Base-by-base conservation (phyloP, 2,113 vertebrate genomes). In the Antennarius striatus region DNA sequence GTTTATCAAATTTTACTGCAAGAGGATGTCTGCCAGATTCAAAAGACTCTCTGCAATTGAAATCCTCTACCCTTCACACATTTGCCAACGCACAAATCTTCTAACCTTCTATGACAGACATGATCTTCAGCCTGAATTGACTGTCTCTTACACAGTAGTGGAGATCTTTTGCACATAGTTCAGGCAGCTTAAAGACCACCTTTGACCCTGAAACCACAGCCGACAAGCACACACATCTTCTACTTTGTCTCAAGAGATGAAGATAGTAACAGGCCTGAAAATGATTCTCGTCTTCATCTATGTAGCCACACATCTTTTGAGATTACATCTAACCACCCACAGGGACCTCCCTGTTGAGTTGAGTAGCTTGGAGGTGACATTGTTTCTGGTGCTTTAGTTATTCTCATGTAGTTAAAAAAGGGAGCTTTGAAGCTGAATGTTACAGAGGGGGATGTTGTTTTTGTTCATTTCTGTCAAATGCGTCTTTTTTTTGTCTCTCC, bases 111-210 rank as follows among this genome's bases (percentile, higher is more conserved):
- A 47, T 52, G 16, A 56, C 16, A 49, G 50, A 59, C 72, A 52
- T 16, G 49, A 51, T 36, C 65, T 63, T 55, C 56, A 77, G 56
- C 55, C 69, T 67, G 42, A 62, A 30, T 65, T 77, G 46, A 42
- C 63, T 64, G 29, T 59, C 58, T 61, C 61, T 22, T 59, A 60
- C 48, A 62, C 8, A 46, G 30, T 56, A 49, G 77, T 61, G 79
- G 92, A 90, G 91, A 92, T 79, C 56, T 69, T 96, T 95, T 96
- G 95, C 96, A 96, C 95, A 96, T 92, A 91, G 86, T 90, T 92
- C 82, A 90, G 94, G 95, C 93, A 94, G 95, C 94, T 94, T 89
- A 88, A 92, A 71, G 65, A 92, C 88, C 84, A 91, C 91, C 92
- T 88, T 80, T 22, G 4, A 56, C 65, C 74, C 73, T 57, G 55